phyloP scores from a whole-genome alignment of 2,797 vertebrate genomes.

The Artibeus lituratus region DNA sequence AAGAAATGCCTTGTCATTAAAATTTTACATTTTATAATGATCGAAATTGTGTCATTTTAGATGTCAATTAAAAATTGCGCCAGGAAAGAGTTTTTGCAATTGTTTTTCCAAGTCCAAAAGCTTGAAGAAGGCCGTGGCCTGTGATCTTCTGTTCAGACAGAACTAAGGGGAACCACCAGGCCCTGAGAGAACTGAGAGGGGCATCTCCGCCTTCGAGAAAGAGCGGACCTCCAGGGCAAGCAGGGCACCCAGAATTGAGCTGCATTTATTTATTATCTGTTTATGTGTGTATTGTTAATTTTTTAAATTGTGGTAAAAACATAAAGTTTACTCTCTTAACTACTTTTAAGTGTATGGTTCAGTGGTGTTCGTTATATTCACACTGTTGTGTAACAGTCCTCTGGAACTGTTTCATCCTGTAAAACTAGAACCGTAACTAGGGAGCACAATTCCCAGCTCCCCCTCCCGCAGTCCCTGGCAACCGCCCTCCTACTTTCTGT shows the following conservation, averaged over 20 bases:
- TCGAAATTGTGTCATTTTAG: not conserved
- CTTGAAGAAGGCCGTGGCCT: not conserved
- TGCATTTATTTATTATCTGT: not conserved
- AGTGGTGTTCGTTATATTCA: not conserved
- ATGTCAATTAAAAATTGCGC: not conserved
- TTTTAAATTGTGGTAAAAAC: not conserved
- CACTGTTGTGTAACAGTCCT: not conserved
- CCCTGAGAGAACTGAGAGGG: not conserved
- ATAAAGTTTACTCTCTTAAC: not conserved
- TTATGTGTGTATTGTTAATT: not conserved
- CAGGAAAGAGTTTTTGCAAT: not conserved
- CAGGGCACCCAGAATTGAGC: not conserved
- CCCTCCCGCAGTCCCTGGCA: not conserved
- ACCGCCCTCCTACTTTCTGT: not conserved
- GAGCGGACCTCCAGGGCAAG: not conserved
- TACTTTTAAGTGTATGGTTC: not conserved
- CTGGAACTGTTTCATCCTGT: not conserved
- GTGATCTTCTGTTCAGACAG: not conserved
- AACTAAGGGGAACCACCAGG: not conserved
- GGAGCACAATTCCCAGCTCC: not conserved
- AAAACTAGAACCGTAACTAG: not conserved
- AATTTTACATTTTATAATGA: not conserved
- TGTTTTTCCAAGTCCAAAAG: not conserved
- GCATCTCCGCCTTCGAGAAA: not conserved
- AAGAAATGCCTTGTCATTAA: not conserved